phyloP scores from a whole-genome alignment of 2,113 vertebrate species.

The Eublepharis macularius region DNA sequence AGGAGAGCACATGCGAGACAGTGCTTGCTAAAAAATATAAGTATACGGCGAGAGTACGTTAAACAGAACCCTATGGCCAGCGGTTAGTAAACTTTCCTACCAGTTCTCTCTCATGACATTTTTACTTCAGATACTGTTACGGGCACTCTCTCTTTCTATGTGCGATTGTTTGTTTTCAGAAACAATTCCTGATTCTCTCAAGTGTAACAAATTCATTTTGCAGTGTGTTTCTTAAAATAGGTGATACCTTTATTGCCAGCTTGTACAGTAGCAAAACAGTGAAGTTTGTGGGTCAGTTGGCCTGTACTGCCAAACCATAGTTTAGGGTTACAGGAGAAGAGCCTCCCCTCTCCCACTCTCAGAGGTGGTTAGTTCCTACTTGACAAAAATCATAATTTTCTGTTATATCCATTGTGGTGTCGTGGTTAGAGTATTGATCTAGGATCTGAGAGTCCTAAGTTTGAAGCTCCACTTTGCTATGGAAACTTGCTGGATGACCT shows the following conservation, averaged over 20 bases:
- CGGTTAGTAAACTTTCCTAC: slow-evolving; percentile 75
- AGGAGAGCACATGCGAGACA: slow-evolving; percentile 95
- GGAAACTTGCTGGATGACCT: too few species aligned
- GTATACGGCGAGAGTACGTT: slow-evolving; percentile 95
- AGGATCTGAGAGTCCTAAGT: too few species aligned
- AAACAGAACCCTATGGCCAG: slow-evolving; percentile 95
- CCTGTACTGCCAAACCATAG: too few species aligned
- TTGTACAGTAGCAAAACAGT: neutral
- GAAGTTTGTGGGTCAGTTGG: neutral
- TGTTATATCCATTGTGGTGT: too few species aligned
- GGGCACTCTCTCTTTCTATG: neutral
- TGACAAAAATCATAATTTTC: too few species aligned
- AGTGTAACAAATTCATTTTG: neutral
- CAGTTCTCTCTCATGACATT: neutral
- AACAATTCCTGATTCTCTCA: neutral
- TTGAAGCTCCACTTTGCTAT: too few species aligned
- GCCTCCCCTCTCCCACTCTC: too few species aligned
- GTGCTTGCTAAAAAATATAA: slow-evolving; percentile 99
- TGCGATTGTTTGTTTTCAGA: neutral
- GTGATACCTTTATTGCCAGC: neutral
- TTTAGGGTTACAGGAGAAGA: too few species aligned
- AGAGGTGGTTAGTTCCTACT: too few species aligned
- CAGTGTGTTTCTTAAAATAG: neutral
- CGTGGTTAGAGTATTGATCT: too few species aligned
- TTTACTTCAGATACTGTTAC: neutral